phyloP scores from a whole-genome alignment of 2,888 invertebrate genomes.

The Syritta pipiens region DNA sequence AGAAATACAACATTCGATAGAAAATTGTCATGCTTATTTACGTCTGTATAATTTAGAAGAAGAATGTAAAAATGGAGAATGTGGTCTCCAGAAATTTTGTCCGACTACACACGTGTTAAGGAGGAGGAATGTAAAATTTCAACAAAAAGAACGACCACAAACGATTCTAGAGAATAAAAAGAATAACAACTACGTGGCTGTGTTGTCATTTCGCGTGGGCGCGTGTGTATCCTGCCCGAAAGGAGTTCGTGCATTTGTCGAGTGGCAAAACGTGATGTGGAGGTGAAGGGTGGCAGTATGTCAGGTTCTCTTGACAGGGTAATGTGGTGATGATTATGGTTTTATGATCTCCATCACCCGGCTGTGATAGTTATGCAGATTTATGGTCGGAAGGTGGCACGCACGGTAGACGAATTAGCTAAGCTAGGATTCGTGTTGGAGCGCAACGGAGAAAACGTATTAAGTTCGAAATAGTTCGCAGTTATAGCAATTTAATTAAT shows the following conservation, averaged over 20 bases:
- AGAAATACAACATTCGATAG: not conserved
- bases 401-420: not conserved
- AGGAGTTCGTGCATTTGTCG: not conserved
- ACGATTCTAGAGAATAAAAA: not conserved
- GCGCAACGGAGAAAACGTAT: no score
- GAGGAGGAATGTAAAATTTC: not conserved
- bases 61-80: no score
- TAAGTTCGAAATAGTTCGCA: no score
- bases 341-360: not conserved
- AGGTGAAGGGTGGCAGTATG: not conserved
- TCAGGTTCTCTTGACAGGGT: not conserved
- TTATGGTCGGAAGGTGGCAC: slow-evolving; percentile 4
- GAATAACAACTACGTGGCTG: not conserved
- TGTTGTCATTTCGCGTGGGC: no score
- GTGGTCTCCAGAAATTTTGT: no score
- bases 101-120: not conserved
- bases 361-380: not conserved
- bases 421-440: no score
- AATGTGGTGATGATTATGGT: slow-evolving; percentile 8
- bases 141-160: not conserved
- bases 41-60: no score
- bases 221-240: no score
- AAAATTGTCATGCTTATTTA: no score
- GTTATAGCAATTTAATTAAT: no score
- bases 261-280: slow-evolving; percentile 5